Evolutionary conservation across 2,888 invertebrate genomes (phyloP), one percentile per base, ranked within the genome.

Genomic region (Platerodrilus igneus): DNA sequence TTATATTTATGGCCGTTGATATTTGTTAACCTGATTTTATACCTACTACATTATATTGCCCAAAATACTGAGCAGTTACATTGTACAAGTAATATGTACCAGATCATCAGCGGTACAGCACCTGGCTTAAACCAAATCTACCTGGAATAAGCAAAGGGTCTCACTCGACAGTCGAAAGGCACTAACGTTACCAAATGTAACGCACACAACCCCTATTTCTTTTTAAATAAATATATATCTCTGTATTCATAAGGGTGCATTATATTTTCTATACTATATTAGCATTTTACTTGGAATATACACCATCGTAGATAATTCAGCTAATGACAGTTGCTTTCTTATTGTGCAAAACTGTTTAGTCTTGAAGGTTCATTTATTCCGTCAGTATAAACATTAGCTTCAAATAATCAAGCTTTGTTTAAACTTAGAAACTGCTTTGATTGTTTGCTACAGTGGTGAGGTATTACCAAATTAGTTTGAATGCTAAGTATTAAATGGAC

Each of bases 21-120:
- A 66, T 67, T 64, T 64, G 58, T 62, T 59, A 37, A 53, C 50
- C 56, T 65, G 64, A 67, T 60, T 65, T 64, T 64, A 63, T 64
- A 66, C 65, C 66, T 67, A n/a, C n/a, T n/a, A n/a, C n/a, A n/a
- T n/a, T n/a, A n/a, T n/a, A 67, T 67, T 68, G 67, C 67, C 68
- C 66, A 58, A 54, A 51, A 50, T 53, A 44, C 45, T 55, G 53
- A 55, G 56, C 54, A 53, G 47, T 52, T 42, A 43, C 37, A 43
- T 16, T 35, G 34, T 42, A 42, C 42, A 42, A 37, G 44, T 45
- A 45, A 50, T 47, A 47, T 46, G 54, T 59, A 58, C 60, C 59
- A 58, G 57, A 59, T 61, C 55, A 53, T 53, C 55, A 50, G 55
- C 55, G 56, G 57, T 58, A 58, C 49, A 48, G 50, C 51, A 48